phyloP scores from a whole-genome alignment of 2,888 invertebrate species.

The Eupithecia pulchellata region DNA sequence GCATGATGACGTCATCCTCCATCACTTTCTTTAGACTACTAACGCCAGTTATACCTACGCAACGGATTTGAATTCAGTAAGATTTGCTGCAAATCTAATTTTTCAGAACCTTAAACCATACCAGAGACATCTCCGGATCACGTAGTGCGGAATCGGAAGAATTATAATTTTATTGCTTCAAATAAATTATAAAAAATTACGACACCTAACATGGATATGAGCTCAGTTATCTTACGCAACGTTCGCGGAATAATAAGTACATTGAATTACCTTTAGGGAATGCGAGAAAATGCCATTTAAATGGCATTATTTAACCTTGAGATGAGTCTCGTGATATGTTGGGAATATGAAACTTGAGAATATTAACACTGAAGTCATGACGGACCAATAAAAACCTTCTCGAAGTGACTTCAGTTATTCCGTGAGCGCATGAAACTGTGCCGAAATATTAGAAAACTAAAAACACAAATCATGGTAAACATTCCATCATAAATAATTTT shows the following conservation, averaged over 20 bases:
- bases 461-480: no score
- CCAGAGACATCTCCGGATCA: constrained; percentile 43
- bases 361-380: no score
- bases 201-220: constrained; percentile 48
- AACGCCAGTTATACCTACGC: no score
- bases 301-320: neutral
- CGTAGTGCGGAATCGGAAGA: constrained; percentile 55
- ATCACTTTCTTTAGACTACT: no score
- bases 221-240: constrained; percentile 54
- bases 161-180: constrained; percentile 69
- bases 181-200: constrained; percentile 56
- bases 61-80: neutral
- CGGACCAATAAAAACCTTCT: no score
- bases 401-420: no score
- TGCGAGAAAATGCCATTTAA: constrained; percentile 13
- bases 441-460: no score
- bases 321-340: neutral
- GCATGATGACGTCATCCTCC: no score
- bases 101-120: neutral
- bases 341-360: no score
- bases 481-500: no score
- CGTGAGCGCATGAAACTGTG: no score
- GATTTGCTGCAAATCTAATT: neutral
- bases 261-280: constrained; percentile 38
- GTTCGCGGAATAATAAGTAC: constrained; percentile 58